Evolutionary conservation across 2,888 invertebrate species (phyloP).

Genomic region (Disparrhopalites patrizii): DNA sequence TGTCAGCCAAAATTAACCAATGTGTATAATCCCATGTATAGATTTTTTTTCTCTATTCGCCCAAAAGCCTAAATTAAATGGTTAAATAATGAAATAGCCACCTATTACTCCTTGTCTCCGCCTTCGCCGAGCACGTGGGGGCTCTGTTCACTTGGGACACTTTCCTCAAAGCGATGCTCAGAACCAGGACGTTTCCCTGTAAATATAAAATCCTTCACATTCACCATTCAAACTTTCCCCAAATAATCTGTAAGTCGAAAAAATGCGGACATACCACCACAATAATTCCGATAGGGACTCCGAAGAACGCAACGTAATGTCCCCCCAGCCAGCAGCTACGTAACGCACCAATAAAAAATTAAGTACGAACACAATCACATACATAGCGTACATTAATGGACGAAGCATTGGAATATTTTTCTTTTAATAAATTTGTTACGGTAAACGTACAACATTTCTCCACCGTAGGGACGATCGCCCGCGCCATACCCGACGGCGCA

Average conservation of each 20-base stretch:
- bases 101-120: too few species aligned
- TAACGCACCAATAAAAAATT: neutral
- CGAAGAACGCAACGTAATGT: constrained; percentile 28
- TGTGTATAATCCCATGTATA: neutral
- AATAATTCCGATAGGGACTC: constrained; percentile 16
- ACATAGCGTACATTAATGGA: too few species aligned
- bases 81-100: too few species aligned
- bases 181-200: neutral
- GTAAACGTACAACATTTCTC: constrained; percentile 39
- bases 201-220: too few species aligned
- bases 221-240: too few species aligned
- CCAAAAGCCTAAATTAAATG: too few species aligned
- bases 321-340: constrained; percentile 32
- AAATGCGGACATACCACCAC: constrained; percentile 24
- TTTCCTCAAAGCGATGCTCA: too few species aligned
- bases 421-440: constrained; percentile 20
- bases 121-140: too few species aligned
- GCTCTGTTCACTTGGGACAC: too few species aligned
- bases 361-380: constrained; percentile 14
- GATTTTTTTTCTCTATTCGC: too few species aligned
- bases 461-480: constrained; percentile 50
- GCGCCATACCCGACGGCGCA: constrained; percentile 67
- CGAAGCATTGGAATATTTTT: too few species aligned
- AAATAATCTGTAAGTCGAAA: too few species aligned
- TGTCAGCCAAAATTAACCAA: neutral